phyloP scores from a whole-genome alignment of 2,888 invertebrate genomes.

The Sminthurides aquaticus region DNA sequence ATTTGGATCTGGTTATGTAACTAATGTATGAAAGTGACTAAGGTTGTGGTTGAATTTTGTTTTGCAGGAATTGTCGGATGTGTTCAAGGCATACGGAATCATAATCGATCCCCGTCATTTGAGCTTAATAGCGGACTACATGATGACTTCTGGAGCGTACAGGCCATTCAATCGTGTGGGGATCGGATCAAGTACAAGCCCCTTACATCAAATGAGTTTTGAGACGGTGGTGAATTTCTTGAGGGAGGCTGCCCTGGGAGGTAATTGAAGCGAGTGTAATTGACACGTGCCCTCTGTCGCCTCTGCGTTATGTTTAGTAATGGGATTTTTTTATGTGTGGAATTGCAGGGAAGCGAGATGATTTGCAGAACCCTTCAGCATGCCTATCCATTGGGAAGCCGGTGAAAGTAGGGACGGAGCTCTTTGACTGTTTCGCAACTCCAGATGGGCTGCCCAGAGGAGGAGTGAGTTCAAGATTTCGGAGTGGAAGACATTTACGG shows the following conservation, averaged over 20 bases:
- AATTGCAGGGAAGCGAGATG: slow-evolving; percentile 62
- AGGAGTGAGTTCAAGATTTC: not conserved
- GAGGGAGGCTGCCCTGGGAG: slow-evolving; percentile 63
- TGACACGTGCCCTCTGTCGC: not conserved
- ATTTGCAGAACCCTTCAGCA: slow-evolving; percentile 74
- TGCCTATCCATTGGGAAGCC: slow-evolving; percentile 79
- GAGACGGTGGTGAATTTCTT: slow-evolving; percentile 86
- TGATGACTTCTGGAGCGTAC: slow-evolving; percentile 89
- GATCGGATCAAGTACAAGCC: slow-evolving; percentile 83
- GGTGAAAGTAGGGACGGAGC: slow-evolving; percentile 69
- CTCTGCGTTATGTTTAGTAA: not conserved
- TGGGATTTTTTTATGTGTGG: not conserved
- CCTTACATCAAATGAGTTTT: slow-evolving; percentile 96
- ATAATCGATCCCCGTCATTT: slow-evolving; percentile 90
- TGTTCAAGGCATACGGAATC: slow-evolving; percentile 96
- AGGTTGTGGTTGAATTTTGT: no score
- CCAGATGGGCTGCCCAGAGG: not conserved
- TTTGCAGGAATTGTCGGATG: slow-evolving; percentile 76
- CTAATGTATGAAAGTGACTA: no score
- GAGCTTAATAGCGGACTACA: slow-evolving; percentile 88
- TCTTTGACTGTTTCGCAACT: slow-evolving; percentile 9
- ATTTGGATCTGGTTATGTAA: no score
- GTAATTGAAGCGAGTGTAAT: slow-evolving; percentile 46
- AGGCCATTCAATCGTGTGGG: slow-evolving; percentile 84
- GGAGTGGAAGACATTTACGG: not conserved